These are phyloP conservation scores for Drosophila melanosoma DNA, from an alignment of 2,888 invertebrate genomes.

Conservation along the genomic window DNA sequence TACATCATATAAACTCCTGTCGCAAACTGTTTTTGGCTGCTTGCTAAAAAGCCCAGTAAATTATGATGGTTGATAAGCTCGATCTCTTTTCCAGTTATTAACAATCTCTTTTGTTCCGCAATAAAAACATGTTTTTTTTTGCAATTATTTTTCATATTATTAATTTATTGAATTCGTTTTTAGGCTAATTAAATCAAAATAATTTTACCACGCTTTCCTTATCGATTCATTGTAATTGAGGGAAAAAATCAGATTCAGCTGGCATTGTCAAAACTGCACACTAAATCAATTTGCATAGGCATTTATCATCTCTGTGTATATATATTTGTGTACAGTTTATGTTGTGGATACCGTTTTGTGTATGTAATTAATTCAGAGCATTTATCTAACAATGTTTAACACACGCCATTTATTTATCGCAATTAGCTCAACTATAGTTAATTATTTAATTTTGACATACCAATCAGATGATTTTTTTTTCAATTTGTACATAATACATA, in stretches of 20 bases:
- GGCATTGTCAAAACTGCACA: slow-evolving; percentile 16
- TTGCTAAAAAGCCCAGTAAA: background rate
- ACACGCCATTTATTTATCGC: slow-evolving; percentile 5
- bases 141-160: slow-evolving; percentile 35
- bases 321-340: slow-evolving; percentile 36
- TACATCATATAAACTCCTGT: background rate
- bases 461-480: slow-evolving; percentile 30
- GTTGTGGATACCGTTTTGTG: slow-evolving; percentile 6
- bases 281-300: slow-evolving; percentile 24
- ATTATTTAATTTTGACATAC: slow-evolving; percentile 34
- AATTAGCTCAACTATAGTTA: slow-evolving; percentile 14
- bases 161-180: slow-evolving; percentile 49
- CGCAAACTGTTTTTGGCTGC: background rate
- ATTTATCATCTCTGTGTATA: slow-evolving; percentile 10
- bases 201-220: slow-evolving; percentile 13
- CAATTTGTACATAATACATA: slow-evolving; percentile 63
- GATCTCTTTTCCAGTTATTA: background rate
- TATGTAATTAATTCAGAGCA: slow-evolving; percentile 10
- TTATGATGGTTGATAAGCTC: background rate
- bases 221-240: slow-evolving; percentile 20
- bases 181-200: slow-evolving; percentile 53
- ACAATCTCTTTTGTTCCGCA: background rate
- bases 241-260: slow-evolving; percentile 22
- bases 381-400: slow-evolving; percentile 13
- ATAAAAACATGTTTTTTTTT: background rate